Evolutionary conservation across 2,797 vertebrate genomes (phyloP).

Genomic region (Xerus rutilus): DNA sequence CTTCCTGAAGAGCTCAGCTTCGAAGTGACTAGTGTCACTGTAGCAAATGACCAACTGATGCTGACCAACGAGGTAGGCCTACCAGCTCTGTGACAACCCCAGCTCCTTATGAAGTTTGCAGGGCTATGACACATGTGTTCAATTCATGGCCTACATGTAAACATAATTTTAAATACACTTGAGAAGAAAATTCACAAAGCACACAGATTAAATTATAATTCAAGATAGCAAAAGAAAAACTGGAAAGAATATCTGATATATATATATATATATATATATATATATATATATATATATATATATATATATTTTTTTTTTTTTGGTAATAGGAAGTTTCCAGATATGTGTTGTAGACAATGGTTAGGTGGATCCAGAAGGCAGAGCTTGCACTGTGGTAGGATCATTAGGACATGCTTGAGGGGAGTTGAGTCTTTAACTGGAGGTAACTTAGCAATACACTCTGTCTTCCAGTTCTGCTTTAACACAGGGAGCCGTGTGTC

Average conservation of each 20-base stretch:
- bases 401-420: neutral
- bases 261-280: neutral
- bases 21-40: neutral
- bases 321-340: neutral
- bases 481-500: neutral
- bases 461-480: neutral
- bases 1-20: neutral
- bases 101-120: neutral
- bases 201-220: neutral
- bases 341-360: neutral
- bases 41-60: neutral
- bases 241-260: neutral
- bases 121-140: neutral
- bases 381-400: neutral
- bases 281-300: neutral
- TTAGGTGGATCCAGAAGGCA: neutral
- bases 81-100: neutral
- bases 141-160: neutral
- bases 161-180: neutral
- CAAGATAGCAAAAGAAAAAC: constrained; percentile 42
- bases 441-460: neutral
- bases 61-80: neutral
- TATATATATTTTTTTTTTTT: too few relatives aligned
- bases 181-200: constrained; percentile 41
- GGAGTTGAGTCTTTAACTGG: neutral